phyloP scores from a whole-genome alignment of 2,113 vertebrate species.

The Bambusicola thoracicus region DNA sequence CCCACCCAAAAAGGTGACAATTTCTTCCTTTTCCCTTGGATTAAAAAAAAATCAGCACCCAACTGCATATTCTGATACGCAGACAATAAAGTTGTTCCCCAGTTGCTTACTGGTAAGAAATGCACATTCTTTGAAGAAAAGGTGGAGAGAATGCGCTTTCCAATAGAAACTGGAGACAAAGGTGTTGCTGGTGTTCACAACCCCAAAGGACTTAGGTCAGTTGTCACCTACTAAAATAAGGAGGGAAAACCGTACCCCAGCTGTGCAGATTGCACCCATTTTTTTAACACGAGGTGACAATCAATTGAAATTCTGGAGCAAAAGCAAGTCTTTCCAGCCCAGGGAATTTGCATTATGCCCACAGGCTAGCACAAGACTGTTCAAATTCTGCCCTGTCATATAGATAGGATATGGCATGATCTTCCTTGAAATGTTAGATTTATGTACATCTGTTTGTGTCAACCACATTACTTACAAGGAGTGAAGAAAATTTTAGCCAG shows the following conservation, averaged over 20 bases:
- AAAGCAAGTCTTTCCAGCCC: constrained; percentile 26
- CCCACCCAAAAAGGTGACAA: neutral
- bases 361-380: constrained; percentile 58
- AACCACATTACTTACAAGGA: constrained; percentile 41
- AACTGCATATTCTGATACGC: neutral
- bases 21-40: neutral
- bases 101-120: neutral
- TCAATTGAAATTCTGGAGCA: constrained; percentile 52
- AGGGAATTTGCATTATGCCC: constrained; percentile 58
- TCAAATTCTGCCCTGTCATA: constrained; percentile 56
- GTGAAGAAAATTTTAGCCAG: constrained; percentile 24
- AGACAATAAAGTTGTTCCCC: neutral
- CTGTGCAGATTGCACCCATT: neutral
- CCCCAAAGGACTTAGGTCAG: neutral
- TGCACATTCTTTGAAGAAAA: neutral
- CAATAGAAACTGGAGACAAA: neutral
- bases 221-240: neutral
- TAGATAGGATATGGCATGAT: constrained; percentile 53
- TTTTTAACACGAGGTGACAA: constrained; percentile 28
- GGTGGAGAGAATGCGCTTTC: neutral
- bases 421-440: constrained; percentile 63
- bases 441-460: constrained; percentile 61
- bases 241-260: constrained; percentile 3
- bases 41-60: neutral
- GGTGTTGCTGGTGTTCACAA: neutral